Percentiles rank a stretch among this genome's conserved stretches.
These are phyloP conservation scores for Rhopalosiphum maidis DNA, from an alignment of 1,140 invertebrate species.

Conservation along the genomic window DNA sequence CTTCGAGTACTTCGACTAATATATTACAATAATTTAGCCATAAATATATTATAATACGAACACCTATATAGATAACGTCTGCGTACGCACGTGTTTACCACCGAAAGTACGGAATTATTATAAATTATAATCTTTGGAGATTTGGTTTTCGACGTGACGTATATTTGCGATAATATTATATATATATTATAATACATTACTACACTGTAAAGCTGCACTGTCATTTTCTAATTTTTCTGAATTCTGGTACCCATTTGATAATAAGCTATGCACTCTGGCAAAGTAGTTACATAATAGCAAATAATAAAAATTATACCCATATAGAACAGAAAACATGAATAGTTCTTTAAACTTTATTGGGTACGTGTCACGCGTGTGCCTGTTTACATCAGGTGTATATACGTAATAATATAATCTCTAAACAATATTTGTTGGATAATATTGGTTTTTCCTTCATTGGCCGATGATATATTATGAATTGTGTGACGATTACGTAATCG, in stretches of 20 bases:
- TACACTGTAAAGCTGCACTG: background rate
- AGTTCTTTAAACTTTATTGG: background rate
- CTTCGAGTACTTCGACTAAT: background rate
- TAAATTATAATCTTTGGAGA: background rate
- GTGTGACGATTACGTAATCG: background rate
- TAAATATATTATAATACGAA: background rate
- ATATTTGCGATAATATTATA: background rate
- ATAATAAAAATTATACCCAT: background rate
- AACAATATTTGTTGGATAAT: conserved; percentile 7
- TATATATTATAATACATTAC: background rate
- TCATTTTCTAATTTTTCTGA: background rate
- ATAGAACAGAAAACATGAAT: background rate
- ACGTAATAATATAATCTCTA: background rate
- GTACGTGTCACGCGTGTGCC: background rate
- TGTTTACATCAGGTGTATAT: background rate
- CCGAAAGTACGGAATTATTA: conserved; percentile 6
- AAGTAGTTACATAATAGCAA: background rate
- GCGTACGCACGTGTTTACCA: background rate
- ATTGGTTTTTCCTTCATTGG: background rate
- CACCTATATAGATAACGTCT: background rate
- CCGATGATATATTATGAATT: background rate
- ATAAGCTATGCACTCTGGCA: background rate
- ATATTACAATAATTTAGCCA: background rate
- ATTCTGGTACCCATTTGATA: background rate
- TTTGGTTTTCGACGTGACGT: background rate